Percentiles rank a stretch among this genome's conserved stretches.
Conservation (phyloP, 2,888 invertebrate genomes). For the Caenorhabditis sp. region DNA sequence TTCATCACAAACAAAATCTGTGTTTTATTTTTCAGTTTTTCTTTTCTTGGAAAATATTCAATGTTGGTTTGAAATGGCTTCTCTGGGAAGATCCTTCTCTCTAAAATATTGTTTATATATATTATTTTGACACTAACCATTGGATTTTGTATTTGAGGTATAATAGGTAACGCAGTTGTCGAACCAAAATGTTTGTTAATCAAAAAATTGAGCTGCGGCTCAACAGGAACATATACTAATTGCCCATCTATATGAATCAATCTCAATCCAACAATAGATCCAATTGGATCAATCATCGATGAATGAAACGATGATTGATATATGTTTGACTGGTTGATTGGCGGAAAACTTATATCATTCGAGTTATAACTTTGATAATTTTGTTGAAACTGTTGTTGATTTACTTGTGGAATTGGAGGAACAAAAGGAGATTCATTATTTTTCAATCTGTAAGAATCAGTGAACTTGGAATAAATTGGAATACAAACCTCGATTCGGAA, state of each 20-base stretch:
- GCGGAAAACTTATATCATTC: constrained; percentile 4
- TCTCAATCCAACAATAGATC: constrained; percentile 51
- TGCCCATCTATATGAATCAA: constrained; percentile 47
- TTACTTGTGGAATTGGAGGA: constrained; percentile 9
- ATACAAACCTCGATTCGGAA: not conserved
- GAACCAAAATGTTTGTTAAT: constrained; percentile 55
- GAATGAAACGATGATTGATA: constrained; percentile 43
- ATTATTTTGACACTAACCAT: not conserved
- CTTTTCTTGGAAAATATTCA: no score
- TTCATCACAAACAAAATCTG: no score
- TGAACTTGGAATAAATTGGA: no score
- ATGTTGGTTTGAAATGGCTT: no score
- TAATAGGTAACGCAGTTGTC: not conserved
- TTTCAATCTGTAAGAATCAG: not conserved
- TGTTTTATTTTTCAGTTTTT: no score
- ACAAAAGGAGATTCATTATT: constrained; percentile 7
- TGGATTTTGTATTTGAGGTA: not conserved
- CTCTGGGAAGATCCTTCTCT: no score
- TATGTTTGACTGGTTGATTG: constrained; percentile 27
- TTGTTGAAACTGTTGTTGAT: constrained; percentile 18
- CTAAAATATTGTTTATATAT: no score
- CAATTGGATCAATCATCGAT: constrained; percentile 47
- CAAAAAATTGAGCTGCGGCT: constrained; percentile 54
- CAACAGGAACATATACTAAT: constrained; percentile 52
- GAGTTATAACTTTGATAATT: constrained; percentile 19